Base-by-base conservation (phyloP, 2,797 vertebrate genomes). In the Trichosurus vulpecula region DNA sequence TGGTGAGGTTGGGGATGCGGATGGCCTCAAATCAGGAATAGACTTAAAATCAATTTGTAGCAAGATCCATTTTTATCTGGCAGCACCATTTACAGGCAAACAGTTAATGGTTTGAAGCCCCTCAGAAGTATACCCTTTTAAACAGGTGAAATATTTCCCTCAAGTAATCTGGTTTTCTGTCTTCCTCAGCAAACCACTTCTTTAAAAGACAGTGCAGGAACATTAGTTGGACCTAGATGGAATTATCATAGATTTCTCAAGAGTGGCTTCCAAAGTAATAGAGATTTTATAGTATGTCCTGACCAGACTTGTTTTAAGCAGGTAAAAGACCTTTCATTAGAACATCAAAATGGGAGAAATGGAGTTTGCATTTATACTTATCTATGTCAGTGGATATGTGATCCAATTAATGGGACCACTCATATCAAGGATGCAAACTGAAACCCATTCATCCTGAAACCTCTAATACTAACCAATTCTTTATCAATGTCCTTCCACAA, bases 61-160 rank as follows among this genome's bases (percentile, higher is more conserved):
- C 54, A 47, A 92, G 47, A 47, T 53, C 16, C 52, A 19, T 90
- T 95, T 55, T 4, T 94, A 95, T 61, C 51, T 27, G 66, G 90
- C 25, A 89, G 35, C 16, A 66, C 90, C 94, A 92, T 35, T 91
- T 94, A 90, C 25, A 54, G 25, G 51, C n/a, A 91, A 14, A n/a
- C 74, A 74, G 55, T 93, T 22, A 90, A 47, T 66, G 58, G 61
- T 89, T 91, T 87, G 95, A 51, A 94, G 35, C 52, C 55, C 14
- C 66, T 90, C 55, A 57, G 91, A 95, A 6, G 13, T 90, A 91
- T 94, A 89, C 61, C 47, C 25, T 74, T 53, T 27, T 94, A n/a
- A 57, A 29, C 31, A 55, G 27, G 22, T 95, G 93, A 96, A 93
- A 51, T 92, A 90, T 87, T 14, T 47, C 35, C 31, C 27, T 52